phyloP scores from a whole-genome alignment of 2,797 vertebrate species.

The Naso thynnoides region DNA sequence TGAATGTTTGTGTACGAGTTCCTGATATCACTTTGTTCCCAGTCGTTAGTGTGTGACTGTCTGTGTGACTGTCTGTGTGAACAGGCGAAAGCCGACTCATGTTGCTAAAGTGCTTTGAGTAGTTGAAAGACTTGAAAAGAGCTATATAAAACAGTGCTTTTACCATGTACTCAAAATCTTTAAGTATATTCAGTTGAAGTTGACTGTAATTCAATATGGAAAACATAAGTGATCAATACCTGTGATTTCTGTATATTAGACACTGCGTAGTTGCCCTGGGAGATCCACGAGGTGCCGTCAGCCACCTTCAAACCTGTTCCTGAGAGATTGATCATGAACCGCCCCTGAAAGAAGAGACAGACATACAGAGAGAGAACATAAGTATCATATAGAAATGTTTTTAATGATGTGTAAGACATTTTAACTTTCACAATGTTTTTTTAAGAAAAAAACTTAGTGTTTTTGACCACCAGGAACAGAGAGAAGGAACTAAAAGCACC shows the following conservation, averaged over 20 bases:
- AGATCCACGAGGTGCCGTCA: conserved; percentile 89
- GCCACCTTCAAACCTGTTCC: conserved; percentile 91
- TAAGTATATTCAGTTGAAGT: background rate
- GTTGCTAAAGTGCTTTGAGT: too few relatives aligned
- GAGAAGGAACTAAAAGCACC: background rate
- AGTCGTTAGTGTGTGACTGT: too few relatives aligned
- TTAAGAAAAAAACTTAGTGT: background rate
- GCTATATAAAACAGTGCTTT: too few relatives aligned
- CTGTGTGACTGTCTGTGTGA: too few relatives aligned
- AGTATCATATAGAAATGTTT: background rate
- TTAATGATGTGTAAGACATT: background rate
- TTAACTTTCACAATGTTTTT: background rate
- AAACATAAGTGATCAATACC: conserved; percentile 69
- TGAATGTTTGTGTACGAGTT: too few relatives aligned
- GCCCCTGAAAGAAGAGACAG: conserved; percentile 83
- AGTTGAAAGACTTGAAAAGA: too few relatives aligned
- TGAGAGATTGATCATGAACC: conserved; percentile 92
- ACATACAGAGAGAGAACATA: background rate
- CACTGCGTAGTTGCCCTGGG: conserved; percentile 93
- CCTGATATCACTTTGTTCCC: too few relatives aligned
- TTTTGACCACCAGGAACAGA: background rate
- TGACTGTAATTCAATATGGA: background rate
- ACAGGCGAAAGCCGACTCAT: too few relatives aligned
- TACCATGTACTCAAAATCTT: background rate
- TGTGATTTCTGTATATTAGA: conserved; percentile 91